A percentile compares a stretch with the other conserved stretches of the same genome.
These are phyloP conservation scores for Muscina levida DNA, from an alignment of 2,888 invertebrate genomes.

Conservation along the genomic window DNA sequence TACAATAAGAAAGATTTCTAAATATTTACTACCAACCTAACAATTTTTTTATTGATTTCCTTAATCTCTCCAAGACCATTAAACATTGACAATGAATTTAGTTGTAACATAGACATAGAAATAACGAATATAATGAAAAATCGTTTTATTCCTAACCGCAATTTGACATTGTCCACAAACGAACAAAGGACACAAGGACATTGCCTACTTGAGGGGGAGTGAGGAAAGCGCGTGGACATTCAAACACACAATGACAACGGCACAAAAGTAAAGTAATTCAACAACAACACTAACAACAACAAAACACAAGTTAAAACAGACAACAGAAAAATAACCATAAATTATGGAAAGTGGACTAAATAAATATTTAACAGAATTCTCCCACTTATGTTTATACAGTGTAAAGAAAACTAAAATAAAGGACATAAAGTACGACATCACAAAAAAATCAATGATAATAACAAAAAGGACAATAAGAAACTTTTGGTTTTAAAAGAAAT, in stretches of 20 bases:
- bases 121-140: conserved; percentile 1
- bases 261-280: conserved; percentile 4
- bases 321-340: conserved; percentile 53
- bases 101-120: conserved; percentile 13
- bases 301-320: too few species aligned
- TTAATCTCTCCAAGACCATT: neutral
- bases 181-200: conserved; percentile 56
- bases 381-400: too few species aligned
- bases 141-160: conserved; percentile 25
- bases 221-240: neutral
- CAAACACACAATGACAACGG: neutral
- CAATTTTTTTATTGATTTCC: neutral
- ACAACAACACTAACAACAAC: too few species aligned
- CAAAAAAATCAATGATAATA: neutral
- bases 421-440: conserved; percentile 9
- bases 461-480: conserved; percentile 8
- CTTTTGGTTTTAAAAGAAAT: neutral
- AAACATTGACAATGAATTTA: conserved; percentile 37
- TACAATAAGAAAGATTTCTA: too few species aligned
- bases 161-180: conserved; percentile 47
- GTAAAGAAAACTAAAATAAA: conserved; percentile 20
- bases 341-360: conserved; percentile 64
- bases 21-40: neutral
- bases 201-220: conserved; percentile 37
- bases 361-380: conserved; percentile 47